Base-by-base conservation (phyloP, 2,888 invertebrate species). In the Melangyna quadrimaculata region DNA sequence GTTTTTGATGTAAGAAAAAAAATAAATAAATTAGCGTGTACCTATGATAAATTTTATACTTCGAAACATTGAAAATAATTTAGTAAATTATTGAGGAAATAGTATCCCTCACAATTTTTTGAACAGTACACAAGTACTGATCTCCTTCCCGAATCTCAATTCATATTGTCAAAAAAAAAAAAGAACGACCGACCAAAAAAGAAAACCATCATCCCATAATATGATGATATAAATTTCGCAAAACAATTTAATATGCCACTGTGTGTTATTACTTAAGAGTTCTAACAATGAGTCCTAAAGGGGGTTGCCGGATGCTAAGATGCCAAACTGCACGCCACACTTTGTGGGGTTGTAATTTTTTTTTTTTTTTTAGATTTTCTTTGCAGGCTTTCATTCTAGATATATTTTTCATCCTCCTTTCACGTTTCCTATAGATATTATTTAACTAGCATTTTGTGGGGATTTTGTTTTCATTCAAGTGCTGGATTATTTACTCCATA, bases 401-500 rank as follows among this genome's bases (percentile, higher is more conserved):
- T n/a, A n/a, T 24, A 71, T 35, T 14, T 1, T 4, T 1, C 12
- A 3, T 5, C 24, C 0, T 22, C 40, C 24, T 27, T n/a, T 8
- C 17, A 3, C 55, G 10, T 37, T 57, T 14, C 1, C 59, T 37
- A 14, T 32, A 45, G 45, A 45, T 51, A 59, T 59, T 19, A 78
- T 71, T 22, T 43, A 51, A 48, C 12, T 40, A 61, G 55, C 72
- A 71, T 70, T 53, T 55, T 72, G 63, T 59, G 55, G 77, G 87
- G 89, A 89, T 90, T 90, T 89, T 87, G 87, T 88, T 88, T 89
- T 89, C 89, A 89, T 90, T 90, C 89, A 90, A 88, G 89, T 88
- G 77, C 86, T 87, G 91, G 91, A 91, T 91, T 91, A 91, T 90
- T 90, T 90, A 89, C 89, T 89, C 87, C 88, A 82, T 88, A 84